Conservation (phyloP, 2,113 vertebrate species). For the Otis tarda region DNA sequence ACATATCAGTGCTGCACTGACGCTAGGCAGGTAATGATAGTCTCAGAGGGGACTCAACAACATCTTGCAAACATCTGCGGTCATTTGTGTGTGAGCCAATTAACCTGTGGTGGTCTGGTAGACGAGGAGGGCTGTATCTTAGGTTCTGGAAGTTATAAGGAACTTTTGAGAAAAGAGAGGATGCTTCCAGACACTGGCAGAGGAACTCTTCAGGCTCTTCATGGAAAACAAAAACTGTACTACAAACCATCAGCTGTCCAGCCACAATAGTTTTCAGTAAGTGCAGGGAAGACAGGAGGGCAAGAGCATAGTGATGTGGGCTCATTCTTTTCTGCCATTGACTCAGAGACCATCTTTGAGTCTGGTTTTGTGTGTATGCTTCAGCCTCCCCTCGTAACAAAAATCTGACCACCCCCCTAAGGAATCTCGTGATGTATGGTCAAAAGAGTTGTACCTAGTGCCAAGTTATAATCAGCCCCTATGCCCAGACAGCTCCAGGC, state of each 20-base stretch:
- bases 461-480: not conserved
- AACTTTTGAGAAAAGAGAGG: not conserved
- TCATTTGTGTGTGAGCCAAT: constrained; percentile 9
- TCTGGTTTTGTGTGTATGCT: not conserved
- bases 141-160: not conserved
- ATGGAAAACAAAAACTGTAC: not conserved
- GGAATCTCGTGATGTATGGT: not conserved
- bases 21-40: constrained; percentile 40
- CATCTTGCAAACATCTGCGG: constrained; percentile 62
- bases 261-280: not conserved
- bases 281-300: not conserved
- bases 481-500: not conserved
- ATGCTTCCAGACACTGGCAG: not conserved
- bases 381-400: not conserved
- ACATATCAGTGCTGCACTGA: constrained; percentile 38
- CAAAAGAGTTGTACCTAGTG: not conserved
- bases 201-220: not conserved
- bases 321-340: not conserved
- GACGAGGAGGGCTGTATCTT: not conserved
- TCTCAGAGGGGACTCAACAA: constrained; percentile 37
- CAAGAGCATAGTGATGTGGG: rapidly evolving
- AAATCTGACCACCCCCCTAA: not conserved
- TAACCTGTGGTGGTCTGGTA: constrained; percentile 24
- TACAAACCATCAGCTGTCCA: not conserved
- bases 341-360: not conserved